Conservation (phyloP, 2,113 vertebrate genomes). For the Noctilio leporinus region DNA sequence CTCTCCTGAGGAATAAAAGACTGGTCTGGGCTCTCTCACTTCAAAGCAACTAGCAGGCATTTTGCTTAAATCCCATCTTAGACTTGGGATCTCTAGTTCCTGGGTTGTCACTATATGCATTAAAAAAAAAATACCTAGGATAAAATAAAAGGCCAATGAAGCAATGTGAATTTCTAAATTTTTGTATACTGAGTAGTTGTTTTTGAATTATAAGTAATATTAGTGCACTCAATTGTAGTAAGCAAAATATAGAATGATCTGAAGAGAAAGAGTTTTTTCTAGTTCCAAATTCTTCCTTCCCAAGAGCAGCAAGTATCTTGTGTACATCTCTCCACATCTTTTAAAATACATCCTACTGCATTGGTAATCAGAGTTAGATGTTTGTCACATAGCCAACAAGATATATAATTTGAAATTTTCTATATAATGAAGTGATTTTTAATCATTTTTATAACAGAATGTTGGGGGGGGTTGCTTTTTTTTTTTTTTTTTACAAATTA, state of each 20-base stretch:
- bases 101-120: neutral
- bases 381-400: neutral
- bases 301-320: neutral
- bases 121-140: neutral
- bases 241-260: neutral
- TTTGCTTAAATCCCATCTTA: neutral
- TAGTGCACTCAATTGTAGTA: neutral
- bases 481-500: neutral
- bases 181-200: neutral
- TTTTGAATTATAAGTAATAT: neutral
- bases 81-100: neutral
- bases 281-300: neutral
- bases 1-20: neutral
- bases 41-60: neutral
- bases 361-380: neutral
- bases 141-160: neutral
- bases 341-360: neutral
- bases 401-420: neutral
- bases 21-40: neutral
- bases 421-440: neutral
- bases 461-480: neutral
- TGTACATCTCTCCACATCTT: neutral
- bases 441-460: neutral
- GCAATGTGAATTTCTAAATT: neutral
- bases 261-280: neutral